Conservation (phyloP, 2,113 vertebrate genomes). For the Aythya baeri region DNA sequence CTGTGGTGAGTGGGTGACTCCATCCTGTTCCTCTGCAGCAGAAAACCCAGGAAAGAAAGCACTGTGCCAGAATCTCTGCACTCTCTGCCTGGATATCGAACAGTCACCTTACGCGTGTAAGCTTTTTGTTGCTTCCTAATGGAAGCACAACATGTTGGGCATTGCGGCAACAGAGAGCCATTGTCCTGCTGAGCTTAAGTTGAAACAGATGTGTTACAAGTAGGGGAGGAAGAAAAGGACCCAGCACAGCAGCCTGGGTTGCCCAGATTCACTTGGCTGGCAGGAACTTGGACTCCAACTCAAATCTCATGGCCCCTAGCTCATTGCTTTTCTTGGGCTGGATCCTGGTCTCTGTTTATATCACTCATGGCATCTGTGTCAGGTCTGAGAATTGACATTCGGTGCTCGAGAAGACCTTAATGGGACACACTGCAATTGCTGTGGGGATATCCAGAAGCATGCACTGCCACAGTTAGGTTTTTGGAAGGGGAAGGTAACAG, state of each 20-base stretch:
- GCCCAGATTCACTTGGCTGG: slow-evolving; percentile 25
- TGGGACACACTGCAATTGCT: not conserved
- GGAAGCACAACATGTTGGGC: not conserved
- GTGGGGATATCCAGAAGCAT: not conserved
- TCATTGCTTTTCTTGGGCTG: slow-evolving; percentile 26
- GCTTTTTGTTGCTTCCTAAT: slow-evolving; percentile 22
- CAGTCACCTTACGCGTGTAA: not conserved
- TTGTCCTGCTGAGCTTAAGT: slow-evolving; percentile 43
- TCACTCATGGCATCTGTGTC: not conserved
- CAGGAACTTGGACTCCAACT: slow-evolving; percentile 28
- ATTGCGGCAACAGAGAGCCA: slow-evolving; percentile 39
- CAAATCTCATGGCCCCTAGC: slow-evolving; percentile 27
- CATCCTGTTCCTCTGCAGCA: not conserved
- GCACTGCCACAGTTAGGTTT: not conserved
- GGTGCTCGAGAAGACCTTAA: not conserved
- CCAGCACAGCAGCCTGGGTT: slow-evolving; percentile 8
- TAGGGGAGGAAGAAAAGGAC: slow-evolving; percentile 32
- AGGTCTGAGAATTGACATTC: slow-evolving; percentile 20
- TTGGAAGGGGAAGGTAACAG: not conserved
- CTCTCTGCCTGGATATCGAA: not conserved
- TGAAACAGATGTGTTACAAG: slow-evolving; percentile 54
- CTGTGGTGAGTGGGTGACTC: not conserved
- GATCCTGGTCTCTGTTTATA: slow-evolving; percentile 26
- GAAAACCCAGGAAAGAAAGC: not conserved
- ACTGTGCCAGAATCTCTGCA: not conserved